Conservation (phyloP, 2,888 invertebrate genomes). For the Punctoribates punctum region DNA sequence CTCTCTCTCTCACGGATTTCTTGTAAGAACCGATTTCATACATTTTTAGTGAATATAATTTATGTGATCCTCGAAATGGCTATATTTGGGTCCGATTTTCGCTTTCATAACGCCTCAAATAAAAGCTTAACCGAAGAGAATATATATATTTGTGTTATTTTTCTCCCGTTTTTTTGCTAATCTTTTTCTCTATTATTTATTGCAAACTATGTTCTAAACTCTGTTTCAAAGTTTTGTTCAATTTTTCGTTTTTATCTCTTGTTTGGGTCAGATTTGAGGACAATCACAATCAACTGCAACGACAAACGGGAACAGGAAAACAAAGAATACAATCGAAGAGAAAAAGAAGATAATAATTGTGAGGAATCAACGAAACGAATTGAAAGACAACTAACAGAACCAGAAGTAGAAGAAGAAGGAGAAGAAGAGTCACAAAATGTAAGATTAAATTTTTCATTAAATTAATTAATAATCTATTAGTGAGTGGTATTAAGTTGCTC, state of each 20-base stretch:
- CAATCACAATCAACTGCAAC: constrained; percentile 29
- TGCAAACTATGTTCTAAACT: constrained; percentile 11
- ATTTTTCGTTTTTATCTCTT: neutral
- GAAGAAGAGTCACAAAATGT: neutral
- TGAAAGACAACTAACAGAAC: neutral
- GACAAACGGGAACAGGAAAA: constrained; percentile 33
- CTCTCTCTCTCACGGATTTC: constrained; percentile 10
- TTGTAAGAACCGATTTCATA: neutral
- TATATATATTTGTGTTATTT: neutral
- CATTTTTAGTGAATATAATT: constrained; percentile 9
- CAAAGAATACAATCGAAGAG: constrained; percentile 2
- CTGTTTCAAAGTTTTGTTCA: too few relatives aligned
- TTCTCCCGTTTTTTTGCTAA: neutral
- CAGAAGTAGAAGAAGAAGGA: neutral
- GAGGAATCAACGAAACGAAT: constrained; percentile 23
- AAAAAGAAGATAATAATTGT: constrained; percentile 24
- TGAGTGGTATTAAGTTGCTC: constrained; percentile 15
- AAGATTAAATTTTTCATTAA: constrained; percentile 20
- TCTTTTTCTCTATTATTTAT: constrained; percentile 26
- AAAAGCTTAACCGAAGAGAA: neutral
- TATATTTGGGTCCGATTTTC: constrained; percentile 7
- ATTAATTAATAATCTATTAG: constrained; percentile 27
- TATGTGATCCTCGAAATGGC: constrained; percentile 11
- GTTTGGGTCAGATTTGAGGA: constrained; percentile 25
- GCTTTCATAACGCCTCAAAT: neutral